Base-by-base conservation (phyloP, 2,888 invertebrate species). In the Liposcelis brunnea region DNA sequence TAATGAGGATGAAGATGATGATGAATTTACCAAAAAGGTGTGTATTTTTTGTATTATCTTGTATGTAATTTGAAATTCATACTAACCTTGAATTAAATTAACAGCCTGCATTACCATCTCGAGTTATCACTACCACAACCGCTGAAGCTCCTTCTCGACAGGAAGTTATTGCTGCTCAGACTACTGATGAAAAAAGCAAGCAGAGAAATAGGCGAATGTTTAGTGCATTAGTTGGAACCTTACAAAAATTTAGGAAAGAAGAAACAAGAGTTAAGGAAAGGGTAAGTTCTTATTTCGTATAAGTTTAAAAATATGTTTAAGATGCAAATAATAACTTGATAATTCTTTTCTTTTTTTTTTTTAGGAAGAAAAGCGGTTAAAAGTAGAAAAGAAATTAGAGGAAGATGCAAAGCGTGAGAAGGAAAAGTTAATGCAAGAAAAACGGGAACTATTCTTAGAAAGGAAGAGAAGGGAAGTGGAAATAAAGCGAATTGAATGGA, bases 201-300 rank as follows among this genome's bases (percentile, higher is more conserved):
- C 81, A 74, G 18, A 70, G 95, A 52, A 97, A 97, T 64, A 74
- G 84, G 50, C 74, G 97, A 47, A 95, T 98, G 81, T 95, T 98
- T 67, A 94, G 95, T 7, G 82, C 93, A 15, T 68, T 98, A 36
- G 65, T 97, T 45, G 95, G 97, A 3, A 97, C 97, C 11, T 64
- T 98, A 53, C 89, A 93, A 59, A 89, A 87, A 62, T 97, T 97
- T 61, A 83, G 90, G 56, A 86, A 87, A 58, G 94, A 95, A 59
- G 91, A 94, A 65, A 86, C 86, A 47, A 80, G 80, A 46, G 66
- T 87, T 52, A 87, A 89, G 62, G 80, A 82, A 55, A 87, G 83
- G 69, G 77, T 77, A 61, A 55, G 52, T n/a, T n/a, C n/a, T n/a
- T n/a, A n/a, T 18, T 6, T 43, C 42, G 10, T 42, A 33, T n/a